Base-by-base conservation (phyloP, 2,113 vertebrate genomes). In the Malurus elegans region DNA sequence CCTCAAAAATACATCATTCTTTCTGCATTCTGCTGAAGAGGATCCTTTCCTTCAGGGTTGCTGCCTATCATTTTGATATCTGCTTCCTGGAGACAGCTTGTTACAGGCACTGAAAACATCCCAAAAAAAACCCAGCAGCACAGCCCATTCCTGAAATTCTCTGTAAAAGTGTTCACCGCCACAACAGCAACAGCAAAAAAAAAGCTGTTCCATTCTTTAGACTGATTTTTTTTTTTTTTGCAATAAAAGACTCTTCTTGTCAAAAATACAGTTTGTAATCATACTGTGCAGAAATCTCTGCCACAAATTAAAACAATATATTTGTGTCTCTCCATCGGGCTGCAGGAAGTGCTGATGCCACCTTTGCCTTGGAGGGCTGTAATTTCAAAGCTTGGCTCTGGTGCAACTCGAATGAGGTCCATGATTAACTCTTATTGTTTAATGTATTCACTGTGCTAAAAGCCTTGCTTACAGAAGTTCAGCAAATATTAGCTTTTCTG, bases 401-500 rank as follows among this genome's bases (percentile, higher is more conserved):
- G 58, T 71, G 85, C 74, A 88, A 87, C 88, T 88, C 90, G 91
- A 74, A 85, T 21, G 70, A 38, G 58, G 51, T 56, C 96, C 94
- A 72, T 86, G 50, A 88, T 96, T 96, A 96, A 86, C 67, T 96
- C 92, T 71, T 64, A 60, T 60, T 94, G 36, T 92, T 90, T 80
- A 94, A 97, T 90, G 79, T 58, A 80, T 87, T 64, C 34, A 54
- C 83, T 92, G 69, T 70, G 72, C 50, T 95, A 38, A 94, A 86
- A 96, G 79, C 34, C 29, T 58, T 75, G 91, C 87, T 84, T 75
- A 79, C 62, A 86, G 69, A 96, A 96, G 94, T 96, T 97, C 92
- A 87, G 31, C 74, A 93, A 97, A 97, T 96, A 92, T 96, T 96
- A 96, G 61, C 38, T 91, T 92, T 92, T 73, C 24, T 90, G 79